Evolutionary conservation across 2,113 vertebrate genomes (phyloP).

Genomic region (Prinia subflava): DNA sequence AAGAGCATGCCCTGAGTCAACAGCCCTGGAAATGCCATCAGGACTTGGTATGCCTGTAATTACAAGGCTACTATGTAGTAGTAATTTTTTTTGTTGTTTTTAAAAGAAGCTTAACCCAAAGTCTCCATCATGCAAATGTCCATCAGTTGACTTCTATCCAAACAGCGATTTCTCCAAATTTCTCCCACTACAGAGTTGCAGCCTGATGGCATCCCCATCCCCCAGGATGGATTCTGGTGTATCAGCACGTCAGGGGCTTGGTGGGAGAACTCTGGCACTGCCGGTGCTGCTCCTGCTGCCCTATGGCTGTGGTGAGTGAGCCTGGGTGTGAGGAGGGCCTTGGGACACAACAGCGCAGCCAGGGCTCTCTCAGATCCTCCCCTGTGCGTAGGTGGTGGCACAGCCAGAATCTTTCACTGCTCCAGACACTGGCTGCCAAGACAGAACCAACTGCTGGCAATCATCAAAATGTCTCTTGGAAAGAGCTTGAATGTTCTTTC

Average conservation of each 20-base stretch:
- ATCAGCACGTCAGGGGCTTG: background rate
- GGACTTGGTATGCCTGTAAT: background rate
- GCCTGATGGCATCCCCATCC: background rate
- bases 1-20: fast-evolving
- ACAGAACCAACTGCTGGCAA: background rate
- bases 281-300: background rate
- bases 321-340: background rate
- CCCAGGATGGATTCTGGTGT: background rate
- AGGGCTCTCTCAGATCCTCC: background rate
- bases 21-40: background rate
- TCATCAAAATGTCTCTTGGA: background rate
- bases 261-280: background rate
- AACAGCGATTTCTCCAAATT: background rate
- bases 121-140: background rate
- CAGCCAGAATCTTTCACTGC: background rate
- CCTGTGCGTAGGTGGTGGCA: background rate
- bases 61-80: background rate
- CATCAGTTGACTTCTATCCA: background rate
- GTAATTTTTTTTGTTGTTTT: background rate
- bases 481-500: background rate
- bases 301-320: background rate
- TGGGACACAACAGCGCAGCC: background rate
- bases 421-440: background rate
- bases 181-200: background rate
- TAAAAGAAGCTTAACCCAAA: background rate